phyloP scores from a whole-genome alignment of 2,888 invertebrate genomes.

The Lochmaea crataegi region DNA sequence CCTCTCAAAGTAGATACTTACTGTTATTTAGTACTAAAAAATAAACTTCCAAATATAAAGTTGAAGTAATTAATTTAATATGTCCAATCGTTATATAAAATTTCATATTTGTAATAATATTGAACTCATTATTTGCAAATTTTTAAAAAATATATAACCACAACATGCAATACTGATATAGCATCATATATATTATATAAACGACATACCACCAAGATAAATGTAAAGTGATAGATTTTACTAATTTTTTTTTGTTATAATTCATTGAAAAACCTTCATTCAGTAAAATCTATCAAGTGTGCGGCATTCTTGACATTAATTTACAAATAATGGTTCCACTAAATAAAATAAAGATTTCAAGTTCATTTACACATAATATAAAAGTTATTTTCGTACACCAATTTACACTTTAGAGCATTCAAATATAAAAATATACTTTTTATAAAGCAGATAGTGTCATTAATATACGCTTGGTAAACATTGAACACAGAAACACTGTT shows the following conservation, averaged over 20 bases:
- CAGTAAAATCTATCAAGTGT: too few species aligned
- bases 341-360: neutral
- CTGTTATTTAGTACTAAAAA: neutral
- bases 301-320: neutral
- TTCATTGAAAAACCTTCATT: neutral
- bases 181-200: neutral
- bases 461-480: neutral
- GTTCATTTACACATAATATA: neutral
- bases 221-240: neutral
- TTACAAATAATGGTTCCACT: neutral
- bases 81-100: neutral
- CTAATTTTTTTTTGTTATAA: neutral
- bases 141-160: neutral
- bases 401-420: neutral
- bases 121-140: neutral
- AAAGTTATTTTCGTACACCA: constrained; percentile 2
- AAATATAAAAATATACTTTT: constrained; percentile 3
- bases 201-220: neutral
- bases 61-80: neutral
- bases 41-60: neutral
- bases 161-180: neutral
- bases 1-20: too few species aligned
- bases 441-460: neutral
- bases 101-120: neutral
- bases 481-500: neutral